Evolutionary conservation across 2,888 invertebrate genomes (phyloP).

Genomic region (Matsumyia berberina): DNA sequence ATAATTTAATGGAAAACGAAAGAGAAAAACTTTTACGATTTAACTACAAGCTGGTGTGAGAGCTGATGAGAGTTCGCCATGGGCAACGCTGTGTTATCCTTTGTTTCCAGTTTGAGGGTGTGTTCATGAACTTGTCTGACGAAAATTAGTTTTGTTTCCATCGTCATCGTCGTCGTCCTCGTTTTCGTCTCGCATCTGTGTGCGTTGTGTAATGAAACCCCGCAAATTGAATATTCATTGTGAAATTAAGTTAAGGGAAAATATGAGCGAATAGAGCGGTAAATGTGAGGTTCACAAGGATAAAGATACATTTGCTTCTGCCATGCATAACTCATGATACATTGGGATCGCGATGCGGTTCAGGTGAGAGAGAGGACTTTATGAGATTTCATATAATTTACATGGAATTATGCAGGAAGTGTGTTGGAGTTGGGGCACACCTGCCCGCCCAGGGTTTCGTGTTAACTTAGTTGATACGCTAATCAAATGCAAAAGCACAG

Average conservation of each 20-base stretch:
- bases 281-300: neutral
- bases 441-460: neutral
- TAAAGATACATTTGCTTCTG: slow-evolving; percentile 8
- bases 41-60: slow-evolving; percentile 11
- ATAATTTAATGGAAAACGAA: slow-evolving; percentile 24
- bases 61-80: slow-evolving; percentile 5
- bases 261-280: neutral
- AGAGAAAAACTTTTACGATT: slow-evolving; percentile 32
- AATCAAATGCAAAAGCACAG: slow-evolving; percentile 8
- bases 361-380: slow-evolving; percentile 15
- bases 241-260: slow-evolving; percentile 51
- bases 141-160: slow-evolving; percentile 70
- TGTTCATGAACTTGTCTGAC: slow-evolving; percentile 46
- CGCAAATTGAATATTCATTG: slow-evolving; percentile 71
- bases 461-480: neutral
- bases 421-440: neutral
- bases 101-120: slow-evolving; percentile 17
- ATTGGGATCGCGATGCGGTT: slow-evolving; percentile 5
- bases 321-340: slow-evolving; percentile 8
- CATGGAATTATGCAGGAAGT: slow-evolving; percentile 22
- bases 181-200: neutral
- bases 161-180: neutral
- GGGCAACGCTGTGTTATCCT: neutral
- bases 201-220: slow-evolving; percentile 47
- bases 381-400: slow-evolving; percentile 42